Conservation (phyloP, 1,140 invertebrate genomes). For the Hyphantria cunea region DNA sequence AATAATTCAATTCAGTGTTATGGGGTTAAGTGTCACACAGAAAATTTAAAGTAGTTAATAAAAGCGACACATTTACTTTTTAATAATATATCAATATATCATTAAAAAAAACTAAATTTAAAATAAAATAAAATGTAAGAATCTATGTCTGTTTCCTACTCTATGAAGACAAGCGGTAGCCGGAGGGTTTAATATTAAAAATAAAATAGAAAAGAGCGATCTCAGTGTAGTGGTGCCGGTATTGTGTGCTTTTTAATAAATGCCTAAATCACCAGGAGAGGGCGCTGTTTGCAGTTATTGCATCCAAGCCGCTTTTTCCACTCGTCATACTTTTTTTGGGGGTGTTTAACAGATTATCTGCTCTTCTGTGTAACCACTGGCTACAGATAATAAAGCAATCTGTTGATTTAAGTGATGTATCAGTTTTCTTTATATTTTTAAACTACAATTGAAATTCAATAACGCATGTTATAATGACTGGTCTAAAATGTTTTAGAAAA, state of each 20-base stretch:
- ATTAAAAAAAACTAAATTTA: background rate
- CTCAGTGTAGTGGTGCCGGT: conserved; percentile 64
- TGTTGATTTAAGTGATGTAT: background rate
- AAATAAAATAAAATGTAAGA: background rate
- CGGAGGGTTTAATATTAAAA: conserved; percentile 77
- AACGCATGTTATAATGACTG: background rate
- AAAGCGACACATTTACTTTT: no score
- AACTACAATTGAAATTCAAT: background rate
- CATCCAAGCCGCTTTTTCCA: conserved; percentile 33
- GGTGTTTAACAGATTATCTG: conserved; percentile 13
- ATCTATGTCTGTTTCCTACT: conserved; percentile 39
- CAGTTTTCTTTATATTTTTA: background rate
- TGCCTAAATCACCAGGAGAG: conserved; percentile 63
- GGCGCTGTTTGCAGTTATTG: conserved; percentile 56
- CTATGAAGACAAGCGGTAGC: conserved; percentile 53
- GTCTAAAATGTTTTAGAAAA: background rate
- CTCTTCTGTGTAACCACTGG: conserved; percentile 3
- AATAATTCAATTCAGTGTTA: no score
- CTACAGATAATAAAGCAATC: background rate
- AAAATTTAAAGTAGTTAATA: no score
- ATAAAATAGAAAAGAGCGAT: conserved; percentile 73
- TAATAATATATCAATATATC: background rate
- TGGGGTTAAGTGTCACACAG: no score
- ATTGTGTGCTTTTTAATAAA: conserved; percentile 79
- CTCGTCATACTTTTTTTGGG: conserved; percentile 20